A percentile compares a stretch with the other conserved stretches of the same genome.
phyloP scores from a whole-genome alignment of 35 echinoderm and acorn worm species.

The Patiria miniata region DNA sequence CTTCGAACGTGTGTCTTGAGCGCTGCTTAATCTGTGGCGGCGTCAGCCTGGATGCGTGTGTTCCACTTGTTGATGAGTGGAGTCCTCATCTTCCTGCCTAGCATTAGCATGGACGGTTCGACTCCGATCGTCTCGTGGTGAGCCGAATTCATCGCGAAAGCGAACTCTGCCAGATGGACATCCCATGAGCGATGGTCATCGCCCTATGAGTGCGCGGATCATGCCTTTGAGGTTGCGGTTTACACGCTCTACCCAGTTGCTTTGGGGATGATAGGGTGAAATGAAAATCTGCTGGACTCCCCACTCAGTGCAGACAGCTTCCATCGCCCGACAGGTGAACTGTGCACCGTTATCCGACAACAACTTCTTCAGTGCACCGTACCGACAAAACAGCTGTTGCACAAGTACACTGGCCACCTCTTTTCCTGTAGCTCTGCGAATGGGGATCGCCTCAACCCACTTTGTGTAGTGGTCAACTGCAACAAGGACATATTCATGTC shows the following conservation, averaged over 20 bases:
- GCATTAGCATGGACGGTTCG: slow-evolving; percentile 28
- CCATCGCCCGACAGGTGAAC: slow-evolving; percentile 36
- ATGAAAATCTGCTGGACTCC: slow-evolving; percentile 63
- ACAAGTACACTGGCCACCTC: slow-evolving; percentile 25
- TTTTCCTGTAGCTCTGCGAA: slow-evolving; percentile 23
- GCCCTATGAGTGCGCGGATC: slow-evolving; percentile 25
- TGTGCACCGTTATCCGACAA: slow-evolving; percentile 59
- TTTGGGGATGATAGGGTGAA: slow-evolving; percentile 59
- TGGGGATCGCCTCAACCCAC: slow-evolving; percentile 30
- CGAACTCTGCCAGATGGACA: slow-evolving; percentile 61
- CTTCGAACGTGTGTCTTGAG: too few relatives aligned
- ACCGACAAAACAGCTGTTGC: slow-evolving; percentile 46
- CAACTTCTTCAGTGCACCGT: slow-evolving; percentile 56
- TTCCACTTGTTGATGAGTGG: slow-evolving; percentile 17
- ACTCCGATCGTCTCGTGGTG: slow-evolving; percentile 32
- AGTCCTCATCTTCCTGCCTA: slow-evolving; percentile 38
- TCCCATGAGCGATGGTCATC: slow-evolving; percentile 67
- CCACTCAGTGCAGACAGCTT: slow-evolving; percentile 50
- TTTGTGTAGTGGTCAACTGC: slow-evolving; percentile 33
- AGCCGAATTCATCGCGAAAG: slow-evolving; percentile 59
- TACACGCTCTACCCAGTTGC: slow-evolving; percentile 57
- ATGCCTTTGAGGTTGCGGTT: slow-evolving; percentile 66
- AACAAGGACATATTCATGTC: slow-evolving; percentile 40
- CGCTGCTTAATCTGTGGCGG: too few relatives aligned
- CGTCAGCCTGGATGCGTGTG: too few relatives aligned